Evolutionary conservation across 2,888 invertebrate genomes (phyloP).

Genomic region (Meiosimyza decipiens): DNA sequence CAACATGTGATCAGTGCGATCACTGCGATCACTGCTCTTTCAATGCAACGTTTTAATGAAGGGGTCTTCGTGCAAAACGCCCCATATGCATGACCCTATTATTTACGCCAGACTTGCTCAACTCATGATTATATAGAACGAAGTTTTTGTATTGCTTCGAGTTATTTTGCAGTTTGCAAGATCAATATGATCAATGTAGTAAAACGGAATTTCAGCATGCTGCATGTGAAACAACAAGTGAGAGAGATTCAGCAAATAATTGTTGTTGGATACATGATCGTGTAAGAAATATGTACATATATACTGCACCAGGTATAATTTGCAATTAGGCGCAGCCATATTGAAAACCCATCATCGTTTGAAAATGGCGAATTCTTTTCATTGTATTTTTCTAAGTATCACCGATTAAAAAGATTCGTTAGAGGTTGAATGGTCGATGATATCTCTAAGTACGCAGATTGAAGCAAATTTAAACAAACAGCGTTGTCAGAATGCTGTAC

Average conservation of each 20-base stretch:
- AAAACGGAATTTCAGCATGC: not conserved
- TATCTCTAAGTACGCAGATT: too few relatives aligned
- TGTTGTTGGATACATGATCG: constrained; percentile 4
- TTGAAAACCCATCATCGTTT: too few relatives aligned
- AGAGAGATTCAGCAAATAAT: constrained; percentile 30
- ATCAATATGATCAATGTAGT: constrained; percentile 4
- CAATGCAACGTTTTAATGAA: not conserved
- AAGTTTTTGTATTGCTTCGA: not conserved
- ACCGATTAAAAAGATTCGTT: too few relatives aligned
- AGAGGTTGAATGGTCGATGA: too few relatives aligned
- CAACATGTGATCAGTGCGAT: not conserved
- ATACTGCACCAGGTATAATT: too few relatives aligned
- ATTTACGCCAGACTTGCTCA: not conserved
- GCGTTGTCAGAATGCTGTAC: too few relatives aligned
- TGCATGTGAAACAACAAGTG: constrained; percentile 4
- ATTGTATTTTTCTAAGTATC: too few relatives aligned
- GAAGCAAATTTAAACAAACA: too few relatives aligned
- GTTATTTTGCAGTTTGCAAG: not conserved
- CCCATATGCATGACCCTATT: not conserved
- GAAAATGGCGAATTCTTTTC: too few relatives aligned
- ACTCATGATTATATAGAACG: not conserved
- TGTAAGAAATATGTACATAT: too few relatives aligned
- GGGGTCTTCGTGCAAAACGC: constrained; percentile 11
- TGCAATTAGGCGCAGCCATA: too few relatives aligned
- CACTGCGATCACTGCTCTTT: not conserved